Base-by-base conservation (phyloP, 2,797 vertebrate genomes). In the Acanthornis magna region DNA sequence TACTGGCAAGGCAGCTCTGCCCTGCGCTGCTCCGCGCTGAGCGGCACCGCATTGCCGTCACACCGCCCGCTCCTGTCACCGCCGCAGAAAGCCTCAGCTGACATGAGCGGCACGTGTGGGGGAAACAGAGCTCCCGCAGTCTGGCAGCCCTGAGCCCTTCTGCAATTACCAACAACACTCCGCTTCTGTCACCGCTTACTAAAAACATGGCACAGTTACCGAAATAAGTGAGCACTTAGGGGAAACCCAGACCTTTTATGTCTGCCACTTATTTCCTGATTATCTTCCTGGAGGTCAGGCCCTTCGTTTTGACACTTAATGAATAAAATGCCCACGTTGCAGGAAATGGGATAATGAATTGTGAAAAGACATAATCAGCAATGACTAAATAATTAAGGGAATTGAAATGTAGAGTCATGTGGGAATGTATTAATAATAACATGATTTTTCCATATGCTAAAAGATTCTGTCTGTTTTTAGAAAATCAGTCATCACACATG, bases 291-390 rank as follows among this genome's bases (percentile, higher is more conserved):
- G 96, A 97, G 97, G 97, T 97, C 97, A 98, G 92, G 91, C 95
- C 90, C 71, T 98, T 98, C 97, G 96, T 97, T 98, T 97, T 97
- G 97, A 98, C 96, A 97, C 95, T 97, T 98, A 98, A 98, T 98
- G 97, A 98, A 96, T 97, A 98, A 98, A 98, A 97, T 97, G 97
- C 95, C 97, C 97, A 91, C 74, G 70, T 97, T 97, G 96, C 94
- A 96, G 97, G 97, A 98, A 97, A 97, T 97, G 95, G 88, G 96
- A 97, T 98, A 98, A 98, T 98, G 97, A 97, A 97, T 98, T 98
- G 97, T 98, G 97, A 98, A 98, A 98, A 98, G 97, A 97, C 97
- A 97, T 98, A 98, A 98, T 98, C 97, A 98, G 98, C 98, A 98
- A 96, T 98, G 97, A 98, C 98, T 98, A 96, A 98, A 97, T 98